Evolutionary conservation across 2,888 invertebrate species (phyloP).

Genomic region (Vanessa cardui): DNA sequence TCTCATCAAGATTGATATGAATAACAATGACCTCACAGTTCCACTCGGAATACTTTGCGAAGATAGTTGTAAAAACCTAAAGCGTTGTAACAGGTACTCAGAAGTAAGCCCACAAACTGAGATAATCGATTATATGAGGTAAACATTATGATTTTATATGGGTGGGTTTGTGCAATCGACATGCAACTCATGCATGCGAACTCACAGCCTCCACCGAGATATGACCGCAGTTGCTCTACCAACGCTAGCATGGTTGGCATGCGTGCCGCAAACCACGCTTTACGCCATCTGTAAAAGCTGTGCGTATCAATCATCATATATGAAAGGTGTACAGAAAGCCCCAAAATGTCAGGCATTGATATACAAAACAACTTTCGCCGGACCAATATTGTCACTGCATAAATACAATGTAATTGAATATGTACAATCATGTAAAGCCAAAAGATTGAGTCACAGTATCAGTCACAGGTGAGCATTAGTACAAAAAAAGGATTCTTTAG

Average conservation of each 20-base stretch:
- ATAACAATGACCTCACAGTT: conserved; percentile 14
- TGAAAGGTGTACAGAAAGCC: not conserved
- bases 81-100: conserved; percentile 2
- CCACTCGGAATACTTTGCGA: conserved; percentile 24
- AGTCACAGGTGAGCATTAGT: too few species aligned
- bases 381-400: too few species aligned
- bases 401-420: too few species aligned
- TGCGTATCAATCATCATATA: conserved; percentile 52
- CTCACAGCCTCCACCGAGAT: conserved; percentile 82
- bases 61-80: conserved; percentile 12
- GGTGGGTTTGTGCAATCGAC: conserved; percentile 43
- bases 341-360: not conserved
- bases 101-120: conserved; percentile 12
- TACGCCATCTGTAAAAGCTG: conserved; percentile 79
- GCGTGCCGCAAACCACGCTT: conserved; percentile 72
- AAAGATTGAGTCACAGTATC: too few species aligned
- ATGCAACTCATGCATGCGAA: conserved; percentile 59
- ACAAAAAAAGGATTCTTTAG: too few species aligned
- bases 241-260: conserved; percentile 80
- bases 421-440: too few species aligned
- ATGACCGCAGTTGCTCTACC: conserved; percentile 80
- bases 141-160: conserved; percentile 16
- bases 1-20: conserved; percentile 6
- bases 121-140: conserved; percentile 10
- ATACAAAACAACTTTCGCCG: not conserved